Base-by-base conservation (phyloP, 2,797 vertebrate genomes). In the Nothura maculosa region DNA sequence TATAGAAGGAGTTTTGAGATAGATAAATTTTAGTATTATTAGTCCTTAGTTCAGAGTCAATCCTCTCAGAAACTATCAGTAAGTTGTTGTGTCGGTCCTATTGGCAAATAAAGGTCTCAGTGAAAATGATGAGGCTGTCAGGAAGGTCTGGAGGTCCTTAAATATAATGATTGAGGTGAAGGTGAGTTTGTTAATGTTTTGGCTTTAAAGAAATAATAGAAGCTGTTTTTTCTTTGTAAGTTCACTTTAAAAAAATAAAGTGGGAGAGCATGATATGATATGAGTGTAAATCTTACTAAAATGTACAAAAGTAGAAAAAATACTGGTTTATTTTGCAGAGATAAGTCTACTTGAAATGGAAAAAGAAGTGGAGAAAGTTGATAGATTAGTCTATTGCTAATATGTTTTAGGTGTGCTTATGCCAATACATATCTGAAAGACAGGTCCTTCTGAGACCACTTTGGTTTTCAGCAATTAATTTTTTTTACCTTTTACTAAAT, bases 361-460 rank as follows among this genome's bases (percentile, higher is more conserved):
- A 42, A 45, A 43, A 50, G 1, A 54, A 50, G 45, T 34, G 38
- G 66, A 48, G 38, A 77, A 58, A 54, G 19, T 20, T 84, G 25
- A 61, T 42, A 78, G 34, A 17, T 6, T 21, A 1, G 36, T 84
- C 28, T 70, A 43, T 60, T 76, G 38, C 62, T 68, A 81, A 67
- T 28, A 6, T 52, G 3, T 43, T 82, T 76, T 45, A 47, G 27
- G n/a, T 90, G 68, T 25, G 25, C 34, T 50, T 63, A 90, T 81
- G 21, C 40, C 48, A 91, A 68, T 75, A 62, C 91, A 57, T 85
- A 89, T 73, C 42, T 55, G 16, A 32, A 48, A 83, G 64, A 27
- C 27, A 62, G 54, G 73, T 91, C 66, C 77, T 93, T 66, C 55
- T 80, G 48, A 85, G 43, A 93, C 67, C 47, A 67, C 28, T 80